Conservation (phyloP, 2,888 invertebrate genomes). For the Entomobrya proxima region DNA sequence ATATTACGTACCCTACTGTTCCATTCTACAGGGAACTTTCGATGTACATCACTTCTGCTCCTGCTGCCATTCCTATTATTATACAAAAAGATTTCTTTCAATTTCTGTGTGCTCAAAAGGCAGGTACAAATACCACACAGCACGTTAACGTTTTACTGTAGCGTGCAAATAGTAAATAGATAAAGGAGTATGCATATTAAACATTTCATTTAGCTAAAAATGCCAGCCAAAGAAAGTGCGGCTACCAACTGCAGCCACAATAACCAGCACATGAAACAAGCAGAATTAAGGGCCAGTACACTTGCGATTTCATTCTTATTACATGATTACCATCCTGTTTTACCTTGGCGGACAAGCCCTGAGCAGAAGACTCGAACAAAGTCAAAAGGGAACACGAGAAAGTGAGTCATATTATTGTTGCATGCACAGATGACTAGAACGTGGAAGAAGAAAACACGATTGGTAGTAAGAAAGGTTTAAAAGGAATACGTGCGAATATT, state of each 20-base stretch:
- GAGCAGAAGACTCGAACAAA: neutral
- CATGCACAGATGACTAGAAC: slow-evolving; percentile 49
- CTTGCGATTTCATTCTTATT: slow-evolving; percentile 38
- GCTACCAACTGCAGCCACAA: neutral
- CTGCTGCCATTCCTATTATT: too few relatives aligned
- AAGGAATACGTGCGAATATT: neutral
- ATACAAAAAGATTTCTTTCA: too few relatives aligned
- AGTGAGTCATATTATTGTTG: slow-evolving; percentile 22
- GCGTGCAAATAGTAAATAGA: neutral
- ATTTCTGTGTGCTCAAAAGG: too few relatives aligned
- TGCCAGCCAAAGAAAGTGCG: neutral
- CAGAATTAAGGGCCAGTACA: slow-evolving; percentile 8
- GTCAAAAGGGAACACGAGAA: neutral
- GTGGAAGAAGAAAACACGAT: slow-evolving; percentile 4
- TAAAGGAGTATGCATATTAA: neutral
- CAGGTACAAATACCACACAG: too few relatives aligned
- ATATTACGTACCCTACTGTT: neutral
- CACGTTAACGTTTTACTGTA: neutral
- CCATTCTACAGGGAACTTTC: too few relatives aligned
- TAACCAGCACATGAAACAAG: neutral
- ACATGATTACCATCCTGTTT: slow-evolving; percentile 35
- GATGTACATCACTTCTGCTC: too few relatives aligned
- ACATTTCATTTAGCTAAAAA: slow-evolving; percentile 29
- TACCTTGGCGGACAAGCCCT: slow-evolving; percentile 10
- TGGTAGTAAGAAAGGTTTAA: neutral